phyloP scores from a whole-genome alignment of 1,140 invertebrate genomes.

The Scaptomyza pallida region DNA sequence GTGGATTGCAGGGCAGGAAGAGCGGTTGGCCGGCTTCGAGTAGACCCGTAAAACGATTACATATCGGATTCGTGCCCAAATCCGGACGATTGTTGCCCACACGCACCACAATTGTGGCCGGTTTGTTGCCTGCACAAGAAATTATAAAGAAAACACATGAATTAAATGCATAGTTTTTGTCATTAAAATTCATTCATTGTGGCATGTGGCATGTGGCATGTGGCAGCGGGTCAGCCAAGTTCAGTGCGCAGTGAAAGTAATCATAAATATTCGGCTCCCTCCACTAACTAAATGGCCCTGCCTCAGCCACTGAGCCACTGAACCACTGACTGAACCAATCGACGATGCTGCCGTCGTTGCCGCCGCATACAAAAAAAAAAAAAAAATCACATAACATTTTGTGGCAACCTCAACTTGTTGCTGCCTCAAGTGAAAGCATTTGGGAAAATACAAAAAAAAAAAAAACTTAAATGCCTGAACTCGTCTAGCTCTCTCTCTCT shows the following conservation, averaged over 20 bases:
- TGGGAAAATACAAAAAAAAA: no score
- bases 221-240: constrained; percentile 32
- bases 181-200: no score
- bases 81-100: constrained; percentile 98
- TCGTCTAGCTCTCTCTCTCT: constrained; percentile 8
- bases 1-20: constrained; percentile 96
- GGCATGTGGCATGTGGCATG: constrained; percentile 20
- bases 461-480: constrained; percentile 23
- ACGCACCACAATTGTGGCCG: constrained; percentile 94
- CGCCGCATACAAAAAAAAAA: constrained; percentile 57
- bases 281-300: constrained; percentile 5
- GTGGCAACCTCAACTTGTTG: constrained; percentile 37
- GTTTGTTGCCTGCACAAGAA: constrained; percentile 85
- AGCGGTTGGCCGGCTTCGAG: constrained; percentile 95
- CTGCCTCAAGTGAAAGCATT: constrained; percentile 73
- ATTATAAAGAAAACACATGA: neutral
- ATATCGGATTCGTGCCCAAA: constrained; percentile 95
- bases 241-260: constrained; percentile 78
- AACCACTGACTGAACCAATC: constrained; percentile 33
- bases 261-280: constrained; percentile 68
- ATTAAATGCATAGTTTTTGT: no score
- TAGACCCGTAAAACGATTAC: constrained; percentile 94
- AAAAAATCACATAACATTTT: constrained; percentile 73
- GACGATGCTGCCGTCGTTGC: neutral
- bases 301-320: constrained; percentile 51